Percentiles rank a stretch among this genome's conserved stretches.
Evolutionary conservation across 2,888 invertebrate genomes (phyloP).

Genomic region (Drosophila algonquin): DNA sequence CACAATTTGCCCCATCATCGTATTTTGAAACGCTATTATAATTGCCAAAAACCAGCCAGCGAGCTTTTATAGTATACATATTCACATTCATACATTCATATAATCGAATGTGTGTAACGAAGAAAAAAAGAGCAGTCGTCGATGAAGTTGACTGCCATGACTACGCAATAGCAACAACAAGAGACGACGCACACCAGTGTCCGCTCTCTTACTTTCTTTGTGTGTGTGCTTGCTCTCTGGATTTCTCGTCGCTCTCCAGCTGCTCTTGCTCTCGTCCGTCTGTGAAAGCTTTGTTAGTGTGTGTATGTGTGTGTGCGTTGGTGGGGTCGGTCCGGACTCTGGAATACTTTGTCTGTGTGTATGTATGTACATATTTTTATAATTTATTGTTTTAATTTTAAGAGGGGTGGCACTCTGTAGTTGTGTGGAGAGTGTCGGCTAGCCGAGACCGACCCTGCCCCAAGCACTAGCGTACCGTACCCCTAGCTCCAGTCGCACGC

Average conservation of each 20-base stretch:
- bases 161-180: conserved; percentile 78
- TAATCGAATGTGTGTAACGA: conserved; percentile 67
- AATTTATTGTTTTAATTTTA: conserved; percentile 71
- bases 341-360: conserved; percentile 41
- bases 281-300: not conserved
- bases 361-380: conserved; percentile 56
- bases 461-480: conserved; percentile 19
- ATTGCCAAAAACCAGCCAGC: conserved; percentile 50
- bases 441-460: conserved; percentile 18
- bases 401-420: conserved; percentile 37
- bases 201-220: conserved; percentile 29
- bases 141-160: conserved; percentile 72
- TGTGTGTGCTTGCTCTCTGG: conserved; percentile 10
- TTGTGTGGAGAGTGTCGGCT: not conserved
- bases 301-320: conserved; percentile 1
- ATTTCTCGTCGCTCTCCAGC: not conserved
- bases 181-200: conserved; percentile 44
- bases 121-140: conserved; percentile 65
- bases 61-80: conserved; percentile 69
- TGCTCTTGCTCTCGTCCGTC: conserved; percentile 1
- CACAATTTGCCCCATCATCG: conserved; percentile 27
- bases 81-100: conserved; percentile 70
- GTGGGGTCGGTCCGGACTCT: conserved; percentile 32
- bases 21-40: conserved; percentile 47
- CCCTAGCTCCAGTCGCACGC: conserved; percentile 5